Conservation (phyloP, 1,140 invertebrate species). For the Caerostris extrusa region DNA sequence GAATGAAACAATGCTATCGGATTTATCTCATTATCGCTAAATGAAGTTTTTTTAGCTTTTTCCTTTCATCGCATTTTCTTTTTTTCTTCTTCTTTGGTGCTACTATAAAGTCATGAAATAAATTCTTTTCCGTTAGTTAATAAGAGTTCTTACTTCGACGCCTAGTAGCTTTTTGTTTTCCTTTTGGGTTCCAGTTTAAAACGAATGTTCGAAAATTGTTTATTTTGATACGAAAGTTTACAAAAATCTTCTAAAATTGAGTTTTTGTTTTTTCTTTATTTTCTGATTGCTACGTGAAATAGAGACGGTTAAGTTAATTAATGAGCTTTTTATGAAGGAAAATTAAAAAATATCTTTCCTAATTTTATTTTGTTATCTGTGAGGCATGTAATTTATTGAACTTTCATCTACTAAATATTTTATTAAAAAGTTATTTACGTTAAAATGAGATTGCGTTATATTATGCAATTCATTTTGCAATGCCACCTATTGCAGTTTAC, state of each 20-base stretch:
- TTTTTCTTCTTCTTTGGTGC: neutral
- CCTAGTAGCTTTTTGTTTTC: neutral
- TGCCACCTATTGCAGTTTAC: no score
- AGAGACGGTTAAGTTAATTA: no score
- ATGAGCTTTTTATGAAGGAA: no score
- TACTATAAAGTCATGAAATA: neutral
- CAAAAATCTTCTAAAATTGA: neutral
- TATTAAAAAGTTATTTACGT: no score
- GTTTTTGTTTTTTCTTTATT: neutral
- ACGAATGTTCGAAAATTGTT: neutral
- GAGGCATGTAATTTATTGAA: no score
- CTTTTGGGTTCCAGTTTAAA: neutral
- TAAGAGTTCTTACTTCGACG: neutral
- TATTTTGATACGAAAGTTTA: neutral
- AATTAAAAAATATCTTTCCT: no score
- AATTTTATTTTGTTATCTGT: no score
- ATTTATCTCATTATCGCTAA: constrained; percentile 35
- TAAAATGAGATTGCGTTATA: no score
- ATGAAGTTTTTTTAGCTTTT: neutral
- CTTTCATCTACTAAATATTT: no score
- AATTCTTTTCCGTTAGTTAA: neutral
- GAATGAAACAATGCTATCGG: constrained; percentile 31
- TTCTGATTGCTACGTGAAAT: no score
- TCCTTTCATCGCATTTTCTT: neutral
- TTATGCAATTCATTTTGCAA: no score